Evolutionary conservation across 1,140 invertebrate genomes (phyloP).

Genomic region (Drosophila repleta): DNA sequence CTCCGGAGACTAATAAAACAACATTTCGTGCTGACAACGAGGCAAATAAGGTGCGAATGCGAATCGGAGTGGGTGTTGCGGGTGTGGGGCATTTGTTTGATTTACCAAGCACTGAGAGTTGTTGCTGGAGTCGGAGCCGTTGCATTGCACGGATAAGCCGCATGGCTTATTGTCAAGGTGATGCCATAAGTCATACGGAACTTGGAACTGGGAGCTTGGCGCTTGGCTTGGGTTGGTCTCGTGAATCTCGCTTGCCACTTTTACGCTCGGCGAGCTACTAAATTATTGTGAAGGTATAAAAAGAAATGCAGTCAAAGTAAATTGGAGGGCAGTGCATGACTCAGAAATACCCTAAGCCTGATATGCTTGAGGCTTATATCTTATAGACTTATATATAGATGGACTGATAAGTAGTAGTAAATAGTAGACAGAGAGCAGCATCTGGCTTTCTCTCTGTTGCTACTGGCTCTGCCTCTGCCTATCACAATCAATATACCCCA

Average conservation of each 20-base stretch:
- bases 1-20: constrained; percentile 83
- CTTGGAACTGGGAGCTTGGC: neutral
- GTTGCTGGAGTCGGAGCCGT: neutral
- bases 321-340: no score
- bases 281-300: constrained; percentile 64
- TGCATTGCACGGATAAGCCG: constrained; percentile 51
- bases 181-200: constrained; percentile 74
- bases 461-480: neutral
- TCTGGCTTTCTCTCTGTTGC: neutral
- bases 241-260: constrained; percentile 1
- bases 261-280: constrained; percentile 31
- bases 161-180: constrained; percentile 78
- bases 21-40: constrained; percentile 81
- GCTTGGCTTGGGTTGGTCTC: neutral
- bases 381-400: no score
- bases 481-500: neutral
- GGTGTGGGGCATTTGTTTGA: constrained; percentile 63
- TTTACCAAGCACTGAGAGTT: constrained; percentile 20
- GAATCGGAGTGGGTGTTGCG: constrained; percentile 11
- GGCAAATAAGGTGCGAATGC: constrained; percentile 76
- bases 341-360: no score
- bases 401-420: no score
- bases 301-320: constrained; percentile 23
- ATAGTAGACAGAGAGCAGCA: no score
- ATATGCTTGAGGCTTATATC: no score